Evolutionary conservation across 1,140 invertebrate genomes (phyloP), one percentile per base, ranked within the genome.

Genomic region (Myzus persicae): DNA sequence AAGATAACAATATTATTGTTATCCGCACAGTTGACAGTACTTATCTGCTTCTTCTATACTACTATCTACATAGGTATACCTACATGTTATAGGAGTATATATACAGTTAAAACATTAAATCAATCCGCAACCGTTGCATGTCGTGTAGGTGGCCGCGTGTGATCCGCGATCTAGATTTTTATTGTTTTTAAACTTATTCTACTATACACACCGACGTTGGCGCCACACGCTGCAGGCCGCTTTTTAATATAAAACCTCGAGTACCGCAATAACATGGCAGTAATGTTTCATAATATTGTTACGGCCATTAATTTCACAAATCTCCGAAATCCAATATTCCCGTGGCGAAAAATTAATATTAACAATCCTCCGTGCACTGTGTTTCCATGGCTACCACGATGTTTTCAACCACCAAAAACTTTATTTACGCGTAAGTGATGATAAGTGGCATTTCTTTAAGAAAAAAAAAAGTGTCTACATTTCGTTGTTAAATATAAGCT

Each of bases 401-500:
- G 11, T 5, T 24, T 76, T n/a, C 59, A n/a, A 76, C 59, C 4
- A 18, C 59, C 14, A n/a, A 76, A n/a, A 76, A n/a, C 48, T 76
- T 6, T 76, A n/a, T 76, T 76, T n/a, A n/a, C 59, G 31, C n/a
- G n/a, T 76, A 76, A 76, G 59, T 67, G 31, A 67, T 67, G 59
- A n/a, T 67, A 67, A 67, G 59, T 76, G n/a, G 59, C n/a, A 76
- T 76, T 76, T 76, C 31, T 76, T 76, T 6, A 76, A 76, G 36
- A 76, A 51, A 6, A 24, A 67, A 67, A n/a, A 67, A n/a, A n/a
- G 14, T n/a, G 59, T 76, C 31, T 67, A 31, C 59, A 31, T n/a
- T 76, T 76, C n/a, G 31, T 76, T n/a, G 59, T 76, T n/a, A 76
- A n/a, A 76, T 76, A 76, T 76, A 76, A 76, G 59, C 59, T 76